Conservation (phyloP, 2,888 invertebrate species). For the Branchinecta sandiegonensis region DNA sequence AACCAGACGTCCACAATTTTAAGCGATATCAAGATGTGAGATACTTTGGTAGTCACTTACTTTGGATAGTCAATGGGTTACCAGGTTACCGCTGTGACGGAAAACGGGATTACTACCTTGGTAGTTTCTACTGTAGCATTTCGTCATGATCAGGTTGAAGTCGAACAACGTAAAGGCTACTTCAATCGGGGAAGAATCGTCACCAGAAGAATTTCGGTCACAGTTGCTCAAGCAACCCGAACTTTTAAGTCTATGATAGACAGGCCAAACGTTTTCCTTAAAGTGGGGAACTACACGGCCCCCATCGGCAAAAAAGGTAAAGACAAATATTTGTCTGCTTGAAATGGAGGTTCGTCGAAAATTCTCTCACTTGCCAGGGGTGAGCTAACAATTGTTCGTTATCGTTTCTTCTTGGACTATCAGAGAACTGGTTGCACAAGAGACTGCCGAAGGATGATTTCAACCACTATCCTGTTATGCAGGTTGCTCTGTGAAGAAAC, state of each 20-base stretch:
- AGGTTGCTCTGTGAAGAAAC: background rate
- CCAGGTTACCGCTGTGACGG: too few species aligned
- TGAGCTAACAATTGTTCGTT: background rate
- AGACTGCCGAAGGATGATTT: background rate
- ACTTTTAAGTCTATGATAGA: background rate
- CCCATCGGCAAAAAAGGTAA: background rate
- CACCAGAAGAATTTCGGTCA: too few species aligned
- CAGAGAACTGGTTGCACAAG: background rate
- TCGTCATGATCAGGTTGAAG: too few species aligned
- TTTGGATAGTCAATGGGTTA: too few species aligned
- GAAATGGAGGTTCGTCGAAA: background rate
- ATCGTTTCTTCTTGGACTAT: background rate
- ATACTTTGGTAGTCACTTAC: too few species aligned
- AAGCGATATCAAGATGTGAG: background rate
- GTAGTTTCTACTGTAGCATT: too few species aligned
- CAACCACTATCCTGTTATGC: background rate
- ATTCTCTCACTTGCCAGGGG: background rate
- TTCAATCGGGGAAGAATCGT: too few species aligned
- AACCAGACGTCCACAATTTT: background rate
- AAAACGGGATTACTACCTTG: too few species aligned
- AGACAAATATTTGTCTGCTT: background rate
- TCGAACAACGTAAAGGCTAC: too few species aligned
- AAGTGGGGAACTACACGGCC: background rate
- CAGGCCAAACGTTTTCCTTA: background rate
- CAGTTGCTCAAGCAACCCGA: background rate